Base-by-base conservation (phyloP, 2,797 vertebrate species). In the Margarornis squamiger region DNA sequence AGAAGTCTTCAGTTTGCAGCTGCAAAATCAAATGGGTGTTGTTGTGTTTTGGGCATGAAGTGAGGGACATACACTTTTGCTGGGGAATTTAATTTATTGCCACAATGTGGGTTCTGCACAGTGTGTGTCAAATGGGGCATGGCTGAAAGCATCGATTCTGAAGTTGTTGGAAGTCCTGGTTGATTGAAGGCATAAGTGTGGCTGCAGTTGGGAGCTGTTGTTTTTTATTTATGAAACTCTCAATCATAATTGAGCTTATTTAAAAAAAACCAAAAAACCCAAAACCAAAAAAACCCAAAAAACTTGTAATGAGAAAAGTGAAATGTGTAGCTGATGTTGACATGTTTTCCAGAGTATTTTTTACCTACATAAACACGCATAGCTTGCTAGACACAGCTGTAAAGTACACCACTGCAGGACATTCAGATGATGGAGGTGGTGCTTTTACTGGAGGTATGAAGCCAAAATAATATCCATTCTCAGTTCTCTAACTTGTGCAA, bases 311-410 rank as follows among this genome's bases (percentile, higher is more conserved):
- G 12, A 59, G 41, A 49, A 43, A 80, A 71, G 12, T 18, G 54
- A 45, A 17, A 48, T 20, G 2, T 39, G 15, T 67, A 41, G 39
- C 26, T 86, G 32, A 49, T 61, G 8, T 4, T 30, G 14, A 87
- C 85, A 59, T 1, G 2, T 57, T 51, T 91, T 41, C 59, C 14
- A 21, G 51, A 41, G 16, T 6, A 61, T 80, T 80, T 83, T 76
- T 12, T 79, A 29, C 6, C 9, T 70, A 3, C 8, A 10, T 8
- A 10, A 2, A 22, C 14, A 23, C 2, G 19, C 0, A 34, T 20
- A 1, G 5, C 6, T 68, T 70, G 20, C 26, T 75, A 61, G 54
- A 29, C 14, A 52, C 11, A 9, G 54, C 34, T 82, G 15, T 70
- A 45, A n/a, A 7, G 23, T 67, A 17, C n/a, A 62, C 8, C 12